Percentiles rank a stretch among this genome's conserved stretches.
These are phyloP conservation scores for Orthosia gothica DNA, from an alignment of 2,888 invertebrate species.

Conservation along the genomic window DNA sequence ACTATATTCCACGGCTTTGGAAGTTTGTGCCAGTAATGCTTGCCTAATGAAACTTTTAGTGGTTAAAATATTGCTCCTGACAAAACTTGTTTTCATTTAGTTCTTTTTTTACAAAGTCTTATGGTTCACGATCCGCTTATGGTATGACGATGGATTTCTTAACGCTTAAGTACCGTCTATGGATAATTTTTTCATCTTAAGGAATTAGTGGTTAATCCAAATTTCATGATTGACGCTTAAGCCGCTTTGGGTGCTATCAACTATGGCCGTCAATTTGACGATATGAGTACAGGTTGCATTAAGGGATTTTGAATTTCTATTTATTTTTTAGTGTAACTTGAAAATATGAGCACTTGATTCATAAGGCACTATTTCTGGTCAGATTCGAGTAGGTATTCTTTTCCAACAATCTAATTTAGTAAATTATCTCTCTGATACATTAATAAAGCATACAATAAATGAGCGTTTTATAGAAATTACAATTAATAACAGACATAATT, in stretches of 20 bases:
- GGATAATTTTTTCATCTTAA: conserved; percentile 41
- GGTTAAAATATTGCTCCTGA: not conserved
- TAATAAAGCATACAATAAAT: conserved; percentile 38
- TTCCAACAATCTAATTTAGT: conserved; percentile 1
- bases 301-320: conserved; percentile 2
- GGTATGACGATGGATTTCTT: conserved; percentile 24
- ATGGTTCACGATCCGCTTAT: not conserved
- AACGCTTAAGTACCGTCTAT: conserved; percentile 22
- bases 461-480: conserved; percentile 42
- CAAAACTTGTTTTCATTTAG: not conserved
- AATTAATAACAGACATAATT: conserved; percentile 21
- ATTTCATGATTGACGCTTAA: conserved; percentile 54
- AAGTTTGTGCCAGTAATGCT: not conserved
- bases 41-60: not conserved
- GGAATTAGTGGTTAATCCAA: conserved; percentile 54
- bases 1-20: not conserved
- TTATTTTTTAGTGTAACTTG: not conserved
- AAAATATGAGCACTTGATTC: not conserved
- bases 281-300: conserved; percentile 13
- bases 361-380: not conserved
- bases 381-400: not conserved
- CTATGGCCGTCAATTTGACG: conserved; percentile 11
- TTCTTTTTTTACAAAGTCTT: not conserved
- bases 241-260: conserved; percentile 43
- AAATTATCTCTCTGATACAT: not conserved